Evolutionary conservation across 2,888 invertebrate genomes (phyloP).

Genomic region (Apamea monoglypha): DNA sequence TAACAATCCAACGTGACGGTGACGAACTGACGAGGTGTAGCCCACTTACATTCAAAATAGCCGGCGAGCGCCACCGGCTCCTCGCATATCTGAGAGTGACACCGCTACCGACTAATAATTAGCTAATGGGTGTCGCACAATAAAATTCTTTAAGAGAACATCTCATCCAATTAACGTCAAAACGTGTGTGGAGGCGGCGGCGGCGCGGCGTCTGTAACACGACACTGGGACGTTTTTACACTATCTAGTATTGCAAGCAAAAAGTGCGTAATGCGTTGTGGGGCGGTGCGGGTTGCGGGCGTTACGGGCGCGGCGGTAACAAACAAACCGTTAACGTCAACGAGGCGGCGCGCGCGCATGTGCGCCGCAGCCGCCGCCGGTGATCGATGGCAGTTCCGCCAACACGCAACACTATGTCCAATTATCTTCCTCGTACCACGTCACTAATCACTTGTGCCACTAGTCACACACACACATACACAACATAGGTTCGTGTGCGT

Average conservation of each 20-base stretch:
- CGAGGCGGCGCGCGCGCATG: conserved; percentile 67
- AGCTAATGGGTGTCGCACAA: conserved; percentile 70
- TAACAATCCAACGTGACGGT: conserved; percentile 22
- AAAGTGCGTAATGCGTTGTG: conserved; percentile 67
- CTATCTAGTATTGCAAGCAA: conserved; percentile 55
- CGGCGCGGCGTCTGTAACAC: conserved; percentile 70
- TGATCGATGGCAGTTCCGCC: conserved; percentile 69
- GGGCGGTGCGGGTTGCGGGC: conserved; percentile 40
- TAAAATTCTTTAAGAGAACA: conserved; percentile 70
- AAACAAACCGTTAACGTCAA: conserved; percentile 79
- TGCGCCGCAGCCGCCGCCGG: conserved; percentile 58
- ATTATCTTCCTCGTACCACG: conserved; percentile 53
- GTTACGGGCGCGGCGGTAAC: conserved; percentile 47
- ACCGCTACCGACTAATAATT: conserved; percentile 64
- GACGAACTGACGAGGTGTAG: conserved; percentile 30
- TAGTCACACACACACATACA: conserved; percentile 24
- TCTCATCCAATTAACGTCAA: conserved; percentile 71
- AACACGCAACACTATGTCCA: conserved; percentile 58
- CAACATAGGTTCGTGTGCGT: not conserved
- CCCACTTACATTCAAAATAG: conserved; percentile 43
- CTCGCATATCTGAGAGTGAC: conserved; percentile 19
- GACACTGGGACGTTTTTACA: conserved; percentile 63
- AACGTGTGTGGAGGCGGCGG: conserved; percentile 35
- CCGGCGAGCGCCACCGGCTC: conserved; percentile 9
- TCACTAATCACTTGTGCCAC: conserved; percentile 43